Evolutionary conservation across 2,113 vertebrate genomes (phyloP), one percentile per base, ranked within the genome.

Genomic region (Cathartes aura): DNA sequence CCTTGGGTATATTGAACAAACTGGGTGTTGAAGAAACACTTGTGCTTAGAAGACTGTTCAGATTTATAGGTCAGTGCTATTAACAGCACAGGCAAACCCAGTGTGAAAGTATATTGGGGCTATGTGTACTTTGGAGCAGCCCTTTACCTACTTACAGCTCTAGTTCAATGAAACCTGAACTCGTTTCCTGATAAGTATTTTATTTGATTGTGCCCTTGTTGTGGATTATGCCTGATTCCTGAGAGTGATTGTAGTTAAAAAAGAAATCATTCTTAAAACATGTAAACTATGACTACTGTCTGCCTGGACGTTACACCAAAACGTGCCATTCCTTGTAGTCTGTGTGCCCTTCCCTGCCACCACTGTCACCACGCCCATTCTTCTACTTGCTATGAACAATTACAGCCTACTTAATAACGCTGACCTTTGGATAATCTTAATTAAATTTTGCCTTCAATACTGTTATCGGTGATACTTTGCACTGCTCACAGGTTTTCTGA

Each of bases 301-400:
- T 40, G 62, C 36, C 27, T 23, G 23, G 32, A 27, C 3, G 12
- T 58, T 21, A 73, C 24, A 58, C 1, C 16, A 38, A 58, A 91
- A 85, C 5, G 9, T 68, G 19, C 30, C 17, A 38, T 48, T 84
- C 17, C 15, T 78, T 78, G 21, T 4, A 36, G 18, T 8, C 59
- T 3, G 1, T 32, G 40, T 1, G 2, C 15, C 18, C 11, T 68
- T 62, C 24, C 8, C 45, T 58, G 64, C 24, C 12, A 43, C 7
- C 6, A 8, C 7, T 36, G 18, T 48, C 12, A 56, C 8, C 32
- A 30, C 0, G 0, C 5, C 17, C 36, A 24, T 58, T 73, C 38
- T 85, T 91, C 50, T 16, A 64, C 32, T 42, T 36, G 4, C 27
- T 36, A 12, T 45, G 40, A 55, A 36, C 27, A 73, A 43, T 15